Evolutionary conservation across 2,888 invertebrate species (phyloP).

Genomic region (Lissonota sp.): DNA sequence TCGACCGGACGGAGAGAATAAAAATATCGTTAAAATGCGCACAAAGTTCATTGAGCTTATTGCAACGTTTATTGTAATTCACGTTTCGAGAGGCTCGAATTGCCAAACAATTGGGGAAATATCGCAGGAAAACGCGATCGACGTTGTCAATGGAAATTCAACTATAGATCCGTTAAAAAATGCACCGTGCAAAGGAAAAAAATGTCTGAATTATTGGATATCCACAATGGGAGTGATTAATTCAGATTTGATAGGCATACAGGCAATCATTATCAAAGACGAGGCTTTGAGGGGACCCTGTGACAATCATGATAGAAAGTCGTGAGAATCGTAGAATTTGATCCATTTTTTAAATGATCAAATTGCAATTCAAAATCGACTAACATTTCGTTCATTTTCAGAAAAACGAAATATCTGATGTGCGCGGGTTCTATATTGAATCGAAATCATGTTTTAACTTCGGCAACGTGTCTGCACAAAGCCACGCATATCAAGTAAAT

Average conservation of each 20-base stretch:
- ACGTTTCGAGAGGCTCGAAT: not conserved
- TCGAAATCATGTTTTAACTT: constrained; percentile 71
- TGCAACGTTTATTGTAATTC: constrained; percentile 29
- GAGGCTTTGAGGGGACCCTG: constrained; percentile 62
- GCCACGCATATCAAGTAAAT: constrained; percentile 71
- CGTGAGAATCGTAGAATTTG: constrained; percentile 60
- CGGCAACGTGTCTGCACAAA: constrained; percentile 72
- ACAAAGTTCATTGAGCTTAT: constrained; percentile 10
- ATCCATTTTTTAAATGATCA: constrained; percentile 7
- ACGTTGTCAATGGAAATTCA: not conserved
- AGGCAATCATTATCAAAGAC: constrained; percentile 72
- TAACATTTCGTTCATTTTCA: constrained; percentile 44
- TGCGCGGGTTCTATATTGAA: constrained; percentile 73
- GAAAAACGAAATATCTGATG: constrained; percentile 69
- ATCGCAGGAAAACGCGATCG: constrained; percentile 2
- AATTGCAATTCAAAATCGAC: constrained; percentile 13
- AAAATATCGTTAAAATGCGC: constrained; percentile 38
- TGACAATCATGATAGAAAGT: constrained; percentile 54
- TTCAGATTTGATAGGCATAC: constrained; percentile 63
- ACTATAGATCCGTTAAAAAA: not conserved
- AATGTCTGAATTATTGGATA: constrained; percentile 66
- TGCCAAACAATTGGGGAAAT: not conserved
- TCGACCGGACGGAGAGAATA: constrained; percentile 6
- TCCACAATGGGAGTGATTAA: constrained; percentile 49
- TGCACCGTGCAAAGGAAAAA: not conserved